Evolutionary conservation across 30 jellyfish, hydroid and myxozoan species (phyloP).

Genomic region (Rhopilema esculentum): DNA sequence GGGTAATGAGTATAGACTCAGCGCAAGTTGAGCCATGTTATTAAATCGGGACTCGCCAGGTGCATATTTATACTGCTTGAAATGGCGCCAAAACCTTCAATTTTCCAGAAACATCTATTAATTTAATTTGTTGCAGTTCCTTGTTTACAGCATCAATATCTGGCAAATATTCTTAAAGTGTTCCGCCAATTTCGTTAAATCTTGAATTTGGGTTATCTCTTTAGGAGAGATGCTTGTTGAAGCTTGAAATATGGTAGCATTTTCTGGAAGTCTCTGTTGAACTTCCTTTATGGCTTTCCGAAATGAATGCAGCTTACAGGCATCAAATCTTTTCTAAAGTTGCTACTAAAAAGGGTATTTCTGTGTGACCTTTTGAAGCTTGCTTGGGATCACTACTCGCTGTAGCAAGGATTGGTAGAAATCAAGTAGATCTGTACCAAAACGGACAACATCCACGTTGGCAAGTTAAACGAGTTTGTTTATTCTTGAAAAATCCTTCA

Average conservation of each 20-base stretch:
- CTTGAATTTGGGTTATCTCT: conserved; percentile 29
- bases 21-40: conserved; percentile 49
- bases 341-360: conserved; percentile 24
- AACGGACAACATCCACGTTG: conserved; percentile 24
- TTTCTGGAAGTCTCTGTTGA: conserved; percentile 42
- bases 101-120: conserved; percentile 36
- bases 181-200: not conserved
- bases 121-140: conserved; percentile 12
- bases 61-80: conserved; percentile 39
- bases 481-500: conserved; percentile 33
- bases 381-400: conserved; percentile 21
- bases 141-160: conserved; percentile 44
- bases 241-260: conserved; percentile 33
- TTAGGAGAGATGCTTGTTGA: conserved; percentile 26
- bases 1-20: conserved; percentile 40
- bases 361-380: conserved; percentile 11
- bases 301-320: conserved; percentile 45
- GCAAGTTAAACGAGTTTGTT: conserved; percentile 30
- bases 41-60: conserved; percentile 48
- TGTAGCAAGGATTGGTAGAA: conserved; percentile 27
- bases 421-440: conserved; percentile 29
- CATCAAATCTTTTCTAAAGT: conserved; percentile 40
- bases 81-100: conserved; percentile 40
- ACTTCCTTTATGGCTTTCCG: conserved; percentile 41
- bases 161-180: conserved; percentile 35